These are phyloP conservation scores for Yponomeuta cagnagella DNA, from an alignment of 2,888 invertebrate species.

Conservation along the genomic window DNA sequence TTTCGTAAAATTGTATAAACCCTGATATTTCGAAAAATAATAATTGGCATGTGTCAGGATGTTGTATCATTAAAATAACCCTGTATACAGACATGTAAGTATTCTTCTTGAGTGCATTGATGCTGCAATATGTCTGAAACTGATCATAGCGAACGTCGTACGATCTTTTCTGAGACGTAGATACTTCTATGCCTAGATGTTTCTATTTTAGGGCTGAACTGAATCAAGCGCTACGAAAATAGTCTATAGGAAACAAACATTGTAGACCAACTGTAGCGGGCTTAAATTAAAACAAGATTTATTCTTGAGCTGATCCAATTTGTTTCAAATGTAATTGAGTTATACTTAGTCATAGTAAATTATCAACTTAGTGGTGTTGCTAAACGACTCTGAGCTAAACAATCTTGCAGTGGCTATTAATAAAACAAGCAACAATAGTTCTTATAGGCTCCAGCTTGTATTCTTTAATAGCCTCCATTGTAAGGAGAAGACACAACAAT, in stretches of 20 bases:
- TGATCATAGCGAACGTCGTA: too few relatives aligned
- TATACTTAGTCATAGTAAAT: neutral
- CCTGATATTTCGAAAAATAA: too few relatives aligned
- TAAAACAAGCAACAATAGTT: constrained; percentile 23
- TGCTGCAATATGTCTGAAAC: too few relatives aligned
- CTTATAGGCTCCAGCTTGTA: constrained; percentile 18
- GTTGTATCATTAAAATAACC: too few relatives aligned
- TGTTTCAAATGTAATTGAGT: neutral
- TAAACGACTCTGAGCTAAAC: neutral
- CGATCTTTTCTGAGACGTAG: neutral
- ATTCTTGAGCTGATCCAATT: neutral
- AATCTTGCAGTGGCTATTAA: neutral
- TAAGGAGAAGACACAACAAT: constrained; percentile 35
- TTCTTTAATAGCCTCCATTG: constrained; percentile 6
- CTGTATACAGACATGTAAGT: too few relatives aligned
- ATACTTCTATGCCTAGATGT: neutral
- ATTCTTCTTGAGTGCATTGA: too few relatives aligned
- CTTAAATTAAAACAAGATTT: constrained; percentile 2
- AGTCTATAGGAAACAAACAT: neutral
- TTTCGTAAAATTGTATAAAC: too few relatives aligned
- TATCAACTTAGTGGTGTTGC: neutral
- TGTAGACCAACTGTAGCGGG: neutral
- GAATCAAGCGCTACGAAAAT: neutral
- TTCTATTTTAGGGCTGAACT: neutral
- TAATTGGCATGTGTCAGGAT: too few relatives aligned